Percentiles rank a stretch among this genome's conserved stretches.
Conservation (phyloP, 1,140 invertebrate species). For the Drosophila pachea region DNA sequence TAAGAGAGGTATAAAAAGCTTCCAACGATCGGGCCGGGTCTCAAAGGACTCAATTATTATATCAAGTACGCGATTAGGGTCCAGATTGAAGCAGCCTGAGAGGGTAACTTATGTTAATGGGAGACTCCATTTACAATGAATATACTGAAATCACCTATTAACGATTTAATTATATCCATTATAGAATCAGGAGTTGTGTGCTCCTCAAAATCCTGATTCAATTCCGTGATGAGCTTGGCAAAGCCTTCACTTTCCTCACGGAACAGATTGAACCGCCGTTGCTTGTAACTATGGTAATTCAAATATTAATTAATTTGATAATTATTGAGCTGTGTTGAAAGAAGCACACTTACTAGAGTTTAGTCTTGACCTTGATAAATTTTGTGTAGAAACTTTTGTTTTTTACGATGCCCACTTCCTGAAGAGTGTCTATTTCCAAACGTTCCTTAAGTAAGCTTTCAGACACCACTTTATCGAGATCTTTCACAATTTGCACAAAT, state of each 20-base stretch:
- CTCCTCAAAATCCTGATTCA: slow-evolving; percentile 91
- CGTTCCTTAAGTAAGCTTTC: slow-evolving; percentile 94
- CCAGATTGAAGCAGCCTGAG: slow-evolving; percentile 97
- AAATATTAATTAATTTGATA: not conserved
- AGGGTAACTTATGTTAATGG: slow-evolving; percentile 47
- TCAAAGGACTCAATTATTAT: slow-evolving; percentile 98
- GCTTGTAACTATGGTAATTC: slow-evolving; percentile 91
- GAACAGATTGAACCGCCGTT: slow-evolving; percentile 99
- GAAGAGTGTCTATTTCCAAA: slow-evolving; percentile 94
- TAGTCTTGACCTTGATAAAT: slow-evolving; percentile 98
- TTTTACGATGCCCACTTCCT: slow-evolving; percentile 94
- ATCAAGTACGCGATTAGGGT: slow-evolving; percentile 98
- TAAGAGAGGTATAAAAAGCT: slow-evolving; percentile 91
- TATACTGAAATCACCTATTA: slow-evolving; percentile 86
- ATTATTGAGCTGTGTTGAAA: not conserved
- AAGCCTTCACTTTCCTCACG: slow-evolving; percentile 99
- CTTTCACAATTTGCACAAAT: slow-evolving; percentile 88
- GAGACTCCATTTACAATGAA: not conserved
- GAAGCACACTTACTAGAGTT: slow-evolving; percentile 92
- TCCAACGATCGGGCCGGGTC: slow-evolving; percentile 86
- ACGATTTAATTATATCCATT: slow-evolving; percentile 92
- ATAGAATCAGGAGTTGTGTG: slow-evolving; percentile 82
- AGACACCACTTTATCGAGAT: slow-evolving; percentile 89
- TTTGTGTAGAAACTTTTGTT: slow-evolving; percentile 96
- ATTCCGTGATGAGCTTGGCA: slow-evolving; percentile 97